These are phyloP conservation scores for Lophotis ruficrista DNA, from an alignment of 2,113 vertebrate genomes.

Conservation along the genomic window DNA sequence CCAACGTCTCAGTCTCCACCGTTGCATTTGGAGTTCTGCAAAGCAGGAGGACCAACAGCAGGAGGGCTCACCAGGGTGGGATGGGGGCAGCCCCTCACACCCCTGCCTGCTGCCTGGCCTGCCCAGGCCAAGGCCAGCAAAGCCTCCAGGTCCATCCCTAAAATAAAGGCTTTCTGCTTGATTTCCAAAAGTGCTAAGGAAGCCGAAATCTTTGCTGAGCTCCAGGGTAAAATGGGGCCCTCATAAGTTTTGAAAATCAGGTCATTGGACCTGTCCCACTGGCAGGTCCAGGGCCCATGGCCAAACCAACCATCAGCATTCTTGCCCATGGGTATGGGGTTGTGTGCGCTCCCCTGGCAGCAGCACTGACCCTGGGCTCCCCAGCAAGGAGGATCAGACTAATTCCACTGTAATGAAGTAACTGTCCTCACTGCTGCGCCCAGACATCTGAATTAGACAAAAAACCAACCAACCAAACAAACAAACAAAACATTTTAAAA, in stretches of 20 bases:
- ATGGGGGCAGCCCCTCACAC: background rate
- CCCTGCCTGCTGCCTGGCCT: background rate
- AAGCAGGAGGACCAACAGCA: background rate
- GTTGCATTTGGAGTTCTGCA: background rate
- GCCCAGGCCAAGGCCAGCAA: background rate
- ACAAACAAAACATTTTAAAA: background rate
- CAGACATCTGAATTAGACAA: background rate
- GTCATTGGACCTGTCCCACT: background rate
- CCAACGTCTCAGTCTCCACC: background rate
- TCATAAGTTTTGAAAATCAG: background rate
- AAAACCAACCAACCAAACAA: background rate
- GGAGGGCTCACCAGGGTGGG: background rate
- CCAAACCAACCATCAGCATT: background rate
- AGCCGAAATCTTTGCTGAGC: background rate
- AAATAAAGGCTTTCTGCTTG: background rate
- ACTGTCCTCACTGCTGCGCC: background rate
- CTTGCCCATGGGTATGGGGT: background rate
- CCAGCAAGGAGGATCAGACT: background rate
- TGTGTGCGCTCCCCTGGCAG: accelerated
- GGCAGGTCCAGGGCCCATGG: background rate
- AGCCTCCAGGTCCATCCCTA: background rate
- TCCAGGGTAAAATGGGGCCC: background rate
- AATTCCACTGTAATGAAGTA: background rate
- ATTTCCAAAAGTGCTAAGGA: background rate
- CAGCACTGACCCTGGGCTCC: background rate